Conservation (phyloP, 2,113 vertebrate genomes). For the Xenopus borealis region DNA sequence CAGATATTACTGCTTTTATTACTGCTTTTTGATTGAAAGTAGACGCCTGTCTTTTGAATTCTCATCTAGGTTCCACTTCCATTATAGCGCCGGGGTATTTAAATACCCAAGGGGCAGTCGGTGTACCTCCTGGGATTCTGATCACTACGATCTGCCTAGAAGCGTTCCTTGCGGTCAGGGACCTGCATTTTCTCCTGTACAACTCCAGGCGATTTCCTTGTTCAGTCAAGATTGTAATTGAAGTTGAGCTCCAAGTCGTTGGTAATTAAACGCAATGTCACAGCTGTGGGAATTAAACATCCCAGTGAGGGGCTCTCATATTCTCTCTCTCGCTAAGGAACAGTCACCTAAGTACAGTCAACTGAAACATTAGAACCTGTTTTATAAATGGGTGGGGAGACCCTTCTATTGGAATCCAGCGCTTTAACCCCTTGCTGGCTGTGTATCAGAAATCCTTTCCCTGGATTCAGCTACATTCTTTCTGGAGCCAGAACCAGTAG, state of each 20-base stretch:
- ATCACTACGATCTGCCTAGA: too few relatives aligned
- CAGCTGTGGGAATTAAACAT: slow-evolving; percentile 40
- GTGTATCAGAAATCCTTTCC: too few relatives aligned
- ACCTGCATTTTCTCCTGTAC: slow-evolving; percentile 31
- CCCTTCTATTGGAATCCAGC: slow-evolving; percentile 1
- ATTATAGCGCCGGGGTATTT: too few relatives aligned
- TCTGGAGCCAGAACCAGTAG: too few relatives aligned
- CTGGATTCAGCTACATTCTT: too few relatives aligned
- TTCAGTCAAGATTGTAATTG: slow-evolving; percentile 33
- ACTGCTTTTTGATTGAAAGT: too few relatives aligned
- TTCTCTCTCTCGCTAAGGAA: background rate
- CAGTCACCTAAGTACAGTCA: slow-evolving; percentile 15
- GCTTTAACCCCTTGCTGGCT: slow-evolving; percentile 7
- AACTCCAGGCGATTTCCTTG: slow-evolving; percentile 25
- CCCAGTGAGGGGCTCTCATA: slow-evolving; percentile 17
- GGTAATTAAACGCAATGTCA: slow-evolving; percentile 38
- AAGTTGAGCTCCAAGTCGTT: slow-evolving; percentile 7
- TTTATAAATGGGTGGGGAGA: slow-evolving; percentile 23
- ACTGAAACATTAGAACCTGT: slow-evolving; percentile 40
- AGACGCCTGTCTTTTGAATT: too few relatives aligned
- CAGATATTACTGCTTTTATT: too few relatives aligned
- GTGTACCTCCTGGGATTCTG: too few relatives aligned
- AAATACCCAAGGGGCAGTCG: too few relatives aligned
- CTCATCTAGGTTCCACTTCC: too few relatives aligned
- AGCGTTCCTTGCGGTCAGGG: background rate